Conservation (phyloP, 2,797 vertebrate species). For the Microtus obscurus region DNA sequence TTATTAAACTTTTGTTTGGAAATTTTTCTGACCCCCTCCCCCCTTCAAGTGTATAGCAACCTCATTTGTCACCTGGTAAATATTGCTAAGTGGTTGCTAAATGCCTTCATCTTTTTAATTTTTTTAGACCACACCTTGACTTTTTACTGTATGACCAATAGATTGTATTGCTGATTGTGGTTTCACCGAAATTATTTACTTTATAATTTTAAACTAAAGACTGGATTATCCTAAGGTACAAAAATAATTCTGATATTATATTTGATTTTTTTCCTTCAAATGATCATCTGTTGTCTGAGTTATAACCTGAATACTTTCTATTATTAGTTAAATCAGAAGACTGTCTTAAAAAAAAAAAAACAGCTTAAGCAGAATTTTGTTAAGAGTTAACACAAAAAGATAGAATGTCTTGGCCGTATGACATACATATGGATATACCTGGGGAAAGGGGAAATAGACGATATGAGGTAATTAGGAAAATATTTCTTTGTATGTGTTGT, state of each 20-base stretch:
- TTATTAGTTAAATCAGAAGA: conserved; percentile 63
- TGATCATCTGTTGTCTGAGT: conserved; percentile 40
- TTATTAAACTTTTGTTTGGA: conserved; percentile 60
- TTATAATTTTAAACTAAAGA: conserved; percentile 64
- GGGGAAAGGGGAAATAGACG: neutral
- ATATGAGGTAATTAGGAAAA: conserved; percentile 46
- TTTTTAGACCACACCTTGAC: conserved; percentile 36
- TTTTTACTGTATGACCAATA: conserved; percentile 23
- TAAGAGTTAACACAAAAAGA: conserved; percentile 69
- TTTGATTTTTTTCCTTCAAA: conserved; percentile 31
- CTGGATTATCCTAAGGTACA: neutral
- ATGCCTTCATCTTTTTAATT: conserved; percentile 44
- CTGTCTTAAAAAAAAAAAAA: conserved; percentile 50
- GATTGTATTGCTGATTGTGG: conserved; percentile 4
- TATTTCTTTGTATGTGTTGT: neutral
- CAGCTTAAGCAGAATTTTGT: conserved; percentile 4
- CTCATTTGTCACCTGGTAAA: conserved; percentile 12
- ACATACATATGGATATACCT: conserved; percentile 57
- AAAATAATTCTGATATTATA: conserved; percentile 57
- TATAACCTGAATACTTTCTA: conserved; percentile 33
- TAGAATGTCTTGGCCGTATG: conserved; percentile 70
- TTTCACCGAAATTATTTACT: conserved; percentile 16
- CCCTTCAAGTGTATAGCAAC: neutral
- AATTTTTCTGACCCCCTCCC: neutral
- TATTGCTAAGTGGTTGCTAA: conserved; percentile 55